A percentile compares a stretch with the other conserved stretches of the same genome.
Evolutionary conservation across 2,797 vertebrate species (phyloP).

Genomic region (Coendou prehensilis): DNA sequence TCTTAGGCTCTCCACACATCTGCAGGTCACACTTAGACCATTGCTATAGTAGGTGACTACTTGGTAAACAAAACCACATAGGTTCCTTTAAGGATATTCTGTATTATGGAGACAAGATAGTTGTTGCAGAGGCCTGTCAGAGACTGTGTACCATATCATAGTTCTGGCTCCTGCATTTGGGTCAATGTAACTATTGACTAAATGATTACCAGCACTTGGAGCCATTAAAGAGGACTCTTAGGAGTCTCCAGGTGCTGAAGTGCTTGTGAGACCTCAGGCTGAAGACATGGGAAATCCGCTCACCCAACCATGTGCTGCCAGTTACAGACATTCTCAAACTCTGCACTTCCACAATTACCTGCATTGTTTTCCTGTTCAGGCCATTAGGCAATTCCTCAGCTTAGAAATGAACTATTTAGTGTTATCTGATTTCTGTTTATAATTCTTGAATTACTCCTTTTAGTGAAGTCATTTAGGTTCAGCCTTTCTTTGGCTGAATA

Average conservation of each 20-base stretch:
- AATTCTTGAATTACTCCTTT: constrained; percentile 56
- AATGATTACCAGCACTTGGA: neutral
- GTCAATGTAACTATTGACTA: neutral
- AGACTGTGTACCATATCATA: neutral
- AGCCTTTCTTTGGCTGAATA: neutral
- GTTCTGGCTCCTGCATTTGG: neutral
- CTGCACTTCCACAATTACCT: neutral
- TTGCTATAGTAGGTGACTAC: neutral
- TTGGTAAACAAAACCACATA: neutral
- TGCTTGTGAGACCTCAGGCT: neutral
- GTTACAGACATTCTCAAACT: neutral
- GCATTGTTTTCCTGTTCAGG: neutral
- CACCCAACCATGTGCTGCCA: neutral
- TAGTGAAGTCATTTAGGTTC: constrained; percentile 10
- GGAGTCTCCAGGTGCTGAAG: neutral
- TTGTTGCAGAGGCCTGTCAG: neutral
- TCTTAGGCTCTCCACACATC: neutral
- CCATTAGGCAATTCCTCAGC: neutral
- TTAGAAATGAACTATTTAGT: constrained; percentile 23
- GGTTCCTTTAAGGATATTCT: neutral
- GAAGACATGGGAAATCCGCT: neutral
- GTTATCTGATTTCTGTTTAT: constrained; percentile 61
- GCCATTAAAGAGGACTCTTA: neutral
- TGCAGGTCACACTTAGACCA: neutral
- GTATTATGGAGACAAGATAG: neutral